phyloP scores from a whole-genome alignment of 2,888 invertebrate genomes.

The Mystacides longicornis region DNA sequence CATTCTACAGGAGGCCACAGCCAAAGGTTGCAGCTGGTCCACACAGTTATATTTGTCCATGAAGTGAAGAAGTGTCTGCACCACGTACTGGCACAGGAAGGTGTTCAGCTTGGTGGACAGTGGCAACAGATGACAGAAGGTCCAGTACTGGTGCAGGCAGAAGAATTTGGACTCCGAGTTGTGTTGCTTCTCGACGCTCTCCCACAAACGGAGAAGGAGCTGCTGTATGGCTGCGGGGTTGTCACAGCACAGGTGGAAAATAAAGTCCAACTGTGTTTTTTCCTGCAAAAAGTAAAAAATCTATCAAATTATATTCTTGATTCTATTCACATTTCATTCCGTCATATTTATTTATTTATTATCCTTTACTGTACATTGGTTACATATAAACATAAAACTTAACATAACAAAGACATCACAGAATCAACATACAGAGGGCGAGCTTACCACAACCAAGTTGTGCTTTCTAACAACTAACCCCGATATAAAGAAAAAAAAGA shows the following conservation, averaged over 20 bases:
- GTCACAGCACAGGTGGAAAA: slow-evolving; percentile 40
- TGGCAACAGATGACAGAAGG: slow-evolving; percentile 43
- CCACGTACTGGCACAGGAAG: slow-evolving; percentile 51
- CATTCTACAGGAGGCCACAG: slow-evolving; percentile 34
- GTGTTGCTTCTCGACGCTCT: slow-evolving; percentile 40
- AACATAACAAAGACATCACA: too few relatives aligned
- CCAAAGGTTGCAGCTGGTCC: slow-evolving; percentile 33
- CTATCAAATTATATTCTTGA: too few relatives aligned
- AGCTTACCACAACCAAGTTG: too few relatives aligned
- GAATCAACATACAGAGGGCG: too few relatives aligned
- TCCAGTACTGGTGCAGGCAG: slow-evolving; percentile 50
- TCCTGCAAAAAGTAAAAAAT: slow-evolving; percentile 33
- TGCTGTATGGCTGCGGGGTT: slow-evolving; percentile 47
- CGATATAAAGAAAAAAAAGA: too few relatives aligned
- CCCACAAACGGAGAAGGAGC: slow-evolving; percentile 45
- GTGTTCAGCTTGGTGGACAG: slow-evolving; percentile 40
- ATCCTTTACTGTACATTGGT: too few relatives aligned
- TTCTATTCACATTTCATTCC: too few relatives aligned
- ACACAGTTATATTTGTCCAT: slow-evolving; percentile 38
- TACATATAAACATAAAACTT: too few relatives aligned
- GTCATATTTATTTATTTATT: too few relatives aligned
- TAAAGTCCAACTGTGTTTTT: slow-evolving; percentile 35
- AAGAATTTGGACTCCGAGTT: slow-evolving; percentile 47
- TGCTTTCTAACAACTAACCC: too few relatives aligned
- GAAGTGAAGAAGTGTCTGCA: slow-evolving; percentile 46